These are phyloP conservation scores for Siniperca scherzeri DNA, from an alignment of 2,797 vertebrate species.

Conservation along the genomic window DNA sequence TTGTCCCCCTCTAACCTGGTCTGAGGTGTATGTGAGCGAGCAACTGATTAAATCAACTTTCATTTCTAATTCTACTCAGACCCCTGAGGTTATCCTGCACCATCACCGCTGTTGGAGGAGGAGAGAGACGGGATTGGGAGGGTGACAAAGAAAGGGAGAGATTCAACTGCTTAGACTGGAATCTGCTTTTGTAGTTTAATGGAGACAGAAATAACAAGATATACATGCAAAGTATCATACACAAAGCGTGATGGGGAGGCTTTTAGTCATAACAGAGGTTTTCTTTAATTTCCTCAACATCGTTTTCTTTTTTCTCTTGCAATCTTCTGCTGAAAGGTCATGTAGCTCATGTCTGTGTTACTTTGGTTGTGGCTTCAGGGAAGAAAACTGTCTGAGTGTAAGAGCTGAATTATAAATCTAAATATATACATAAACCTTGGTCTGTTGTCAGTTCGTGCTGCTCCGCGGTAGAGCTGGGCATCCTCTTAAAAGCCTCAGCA, in stretches of 20 bases:
- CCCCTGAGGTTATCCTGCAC: constrained; percentile 66
- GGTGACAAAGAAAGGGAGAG: constrained; percentile 24
- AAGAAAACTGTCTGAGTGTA: constrained; percentile 45
- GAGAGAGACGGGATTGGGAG: background rate
- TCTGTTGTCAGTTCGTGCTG: constrained; percentile 53
- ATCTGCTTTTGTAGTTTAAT: constrained; percentile 42
- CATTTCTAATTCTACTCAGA: constrained; percentile 74
- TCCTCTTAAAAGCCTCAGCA: constrained; percentile 70
- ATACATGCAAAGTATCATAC: constrained; percentile 37
- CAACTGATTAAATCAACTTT: constrained; percentile 80
- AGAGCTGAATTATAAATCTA: constrained; percentile 63
- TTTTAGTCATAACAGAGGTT: constrained; percentile 40
- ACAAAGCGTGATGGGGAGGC: constrained; percentile 15
- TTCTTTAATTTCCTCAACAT: constrained; percentile 40
- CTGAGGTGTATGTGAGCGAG: constrained; percentile 42
- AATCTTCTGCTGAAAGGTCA: constrained; percentile 38
- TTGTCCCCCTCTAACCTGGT: constrained; percentile 59
- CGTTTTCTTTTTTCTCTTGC: constrained; percentile 21
- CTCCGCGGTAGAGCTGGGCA: constrained; percentile 2
- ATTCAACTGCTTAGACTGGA: constrained; percentile 25
- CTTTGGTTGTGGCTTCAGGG: constrained; percentile 39
- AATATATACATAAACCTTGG: constrained; percentile 63
- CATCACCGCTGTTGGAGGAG: constrained; percentile 45
- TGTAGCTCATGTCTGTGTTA: constrained; percentile 36
- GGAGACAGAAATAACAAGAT: constrained; percentile 35